Percentiles rank a stretch among this genome's conserved stretches.
These are phyloP conservation scores for Philotrypesis tridentata DNA, from an alignment of 1,140 invertebrate species.

Conservation along the genomic window DNA sequence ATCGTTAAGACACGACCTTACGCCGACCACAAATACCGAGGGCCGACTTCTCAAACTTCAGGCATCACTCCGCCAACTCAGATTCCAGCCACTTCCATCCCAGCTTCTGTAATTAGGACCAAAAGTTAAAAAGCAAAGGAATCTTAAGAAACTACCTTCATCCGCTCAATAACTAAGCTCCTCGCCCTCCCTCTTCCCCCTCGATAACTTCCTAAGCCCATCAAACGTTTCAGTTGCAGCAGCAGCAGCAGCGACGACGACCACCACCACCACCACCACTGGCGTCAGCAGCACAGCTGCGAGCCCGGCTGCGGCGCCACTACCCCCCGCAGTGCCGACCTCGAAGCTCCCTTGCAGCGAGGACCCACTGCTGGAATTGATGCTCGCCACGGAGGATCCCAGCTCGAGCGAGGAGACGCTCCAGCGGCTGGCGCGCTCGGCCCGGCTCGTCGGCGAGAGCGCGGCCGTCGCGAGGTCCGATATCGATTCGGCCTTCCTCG, in stretches of 20 bases:
- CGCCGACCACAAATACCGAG: too few relatives aligned
- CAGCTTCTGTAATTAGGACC: too few relatives aligned
- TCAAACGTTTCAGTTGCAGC: not conserved
- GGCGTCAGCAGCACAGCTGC: too few relatives aligned
- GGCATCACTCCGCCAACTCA: too few relatives aligned
- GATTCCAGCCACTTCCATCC: too few relatives aligned
- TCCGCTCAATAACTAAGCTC: not conserved
- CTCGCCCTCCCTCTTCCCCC: too few relatives aligned
- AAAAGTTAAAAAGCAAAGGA: too few relatives aligned
- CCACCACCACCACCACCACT: too few relatives aligned
- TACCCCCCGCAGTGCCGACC: not conserved
- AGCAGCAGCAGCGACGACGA: not conserved
- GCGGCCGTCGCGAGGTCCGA: slow-evolving; percentile 53
- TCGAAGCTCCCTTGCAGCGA: slow-evolving; percentile 33
- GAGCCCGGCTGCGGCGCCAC: not conserved
- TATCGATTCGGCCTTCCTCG: slow-evolving; percentile 57
- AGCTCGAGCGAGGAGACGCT: slow-evolving; percentile 64
- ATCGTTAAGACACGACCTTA: too few relatives aligned
- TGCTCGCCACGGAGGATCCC: slow-evolving; percentile 68
- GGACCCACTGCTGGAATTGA: slow-evolving; percentile 70
- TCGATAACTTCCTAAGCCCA: not conserved
- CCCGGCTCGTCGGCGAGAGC: slow-evolving; percentile 53
- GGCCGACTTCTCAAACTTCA: too few relatives aligned
- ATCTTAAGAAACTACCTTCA: too few relatives aligned
- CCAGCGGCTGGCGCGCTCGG: slow-evolving; percentile 63